A percentile compares a stretch with the other conserved stretches of the same genome.
phyloP scores from a whole-genome alignment of 30 jellyfish, hydroid and myxozoan genomes.

The Catostylus mosaicus region DNA sequence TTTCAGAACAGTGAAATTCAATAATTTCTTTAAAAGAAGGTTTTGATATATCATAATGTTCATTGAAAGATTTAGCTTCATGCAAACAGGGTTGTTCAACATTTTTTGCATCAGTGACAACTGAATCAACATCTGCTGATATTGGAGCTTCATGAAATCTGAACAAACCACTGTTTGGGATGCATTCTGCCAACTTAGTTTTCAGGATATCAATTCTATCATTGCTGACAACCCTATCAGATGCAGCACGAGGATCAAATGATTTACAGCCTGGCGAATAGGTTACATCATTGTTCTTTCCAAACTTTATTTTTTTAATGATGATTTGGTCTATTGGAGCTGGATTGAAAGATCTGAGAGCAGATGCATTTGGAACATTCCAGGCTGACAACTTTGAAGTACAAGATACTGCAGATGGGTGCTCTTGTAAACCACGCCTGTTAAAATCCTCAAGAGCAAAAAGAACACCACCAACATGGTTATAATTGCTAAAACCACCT shows the following conservation, averaged over 20 bases:
- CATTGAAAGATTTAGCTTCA: conserved; percentile 41
- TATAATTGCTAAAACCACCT: conserved; percentile 40
- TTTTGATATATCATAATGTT: conserved; percentile 41
- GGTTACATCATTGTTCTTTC: conserved; percentile 4
- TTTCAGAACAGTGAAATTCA: conserved; percentile 13
- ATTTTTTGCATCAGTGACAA: too few relatives aligned
- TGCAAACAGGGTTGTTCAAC: neutral
- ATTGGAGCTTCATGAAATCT: too few relatives aligned
- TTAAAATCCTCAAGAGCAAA: conserved; percentile 47
- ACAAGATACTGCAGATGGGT: conserved; percentile 21
- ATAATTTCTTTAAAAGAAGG: conserved; percentile 41
- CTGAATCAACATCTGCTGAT: too few relatives aligned
- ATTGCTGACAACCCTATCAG: conserved; percentile 17
- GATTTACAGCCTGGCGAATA: neutral
- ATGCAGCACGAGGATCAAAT: conserved; percentile 15
- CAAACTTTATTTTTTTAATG: conserved; percentile 16
- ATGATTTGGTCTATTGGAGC: conserved; percentile 43
- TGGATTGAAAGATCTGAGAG: neutral
- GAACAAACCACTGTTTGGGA: too few relatives aligned
- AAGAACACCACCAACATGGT: conserved; percentile 46
- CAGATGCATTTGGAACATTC: conserved; percentile 48
- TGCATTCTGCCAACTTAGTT: neutral
- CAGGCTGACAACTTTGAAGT: conserved; percentile 50
- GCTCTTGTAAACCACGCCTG: conserved; percentile 37
- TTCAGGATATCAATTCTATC: neutral